Conservation (phyloP, 2,888 invertebrate genomes). For the Drepana falcataria region DNA sequence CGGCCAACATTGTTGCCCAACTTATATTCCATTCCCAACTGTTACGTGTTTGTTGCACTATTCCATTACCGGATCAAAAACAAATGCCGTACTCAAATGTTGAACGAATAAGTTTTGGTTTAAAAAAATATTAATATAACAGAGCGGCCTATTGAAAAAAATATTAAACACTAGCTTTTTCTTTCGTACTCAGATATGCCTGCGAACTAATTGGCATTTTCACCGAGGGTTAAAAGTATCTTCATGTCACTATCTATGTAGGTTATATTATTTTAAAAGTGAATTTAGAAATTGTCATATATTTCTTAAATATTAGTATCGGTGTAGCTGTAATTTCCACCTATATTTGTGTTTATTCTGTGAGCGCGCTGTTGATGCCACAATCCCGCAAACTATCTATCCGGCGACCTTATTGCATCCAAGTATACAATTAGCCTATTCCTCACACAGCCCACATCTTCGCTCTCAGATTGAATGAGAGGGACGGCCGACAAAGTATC, state of each 20-base stretch:
- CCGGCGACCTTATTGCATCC: not conserved
- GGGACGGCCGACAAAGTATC: not conserved
- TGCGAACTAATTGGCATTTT: too few species aligned
- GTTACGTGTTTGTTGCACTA: slow-evolving; percentile 5
- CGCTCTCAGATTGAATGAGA: not conserved
- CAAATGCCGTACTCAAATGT: not conserved
- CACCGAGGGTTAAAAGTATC: too few species aligned
- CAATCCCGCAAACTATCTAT: not conserved
- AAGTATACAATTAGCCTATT: not conserved
- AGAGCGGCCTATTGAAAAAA: too few species aligned
- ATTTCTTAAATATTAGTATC: too few species aligned
- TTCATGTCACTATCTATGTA: too few species aligned
- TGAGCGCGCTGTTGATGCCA: not conserved
- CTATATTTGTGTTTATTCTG: not conserved
- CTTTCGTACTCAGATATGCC: too few species aligned
- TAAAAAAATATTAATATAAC: too few species aligned
- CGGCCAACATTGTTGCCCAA: slow-evolving; percentile 34
- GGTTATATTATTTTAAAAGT: too few species aligned
- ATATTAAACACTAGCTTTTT: too few species aligned
- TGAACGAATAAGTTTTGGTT: not conserved
- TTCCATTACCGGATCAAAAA: not conserved
- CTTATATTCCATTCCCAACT: slow-evolving; percentile 44
- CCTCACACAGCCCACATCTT: not conserved
- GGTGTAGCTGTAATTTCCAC: not conserved
- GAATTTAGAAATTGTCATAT: too few species aligned